Conservation (phyloP, 2,113 vertebrate genomes). For the Istiophorus platypterus region DNA sequence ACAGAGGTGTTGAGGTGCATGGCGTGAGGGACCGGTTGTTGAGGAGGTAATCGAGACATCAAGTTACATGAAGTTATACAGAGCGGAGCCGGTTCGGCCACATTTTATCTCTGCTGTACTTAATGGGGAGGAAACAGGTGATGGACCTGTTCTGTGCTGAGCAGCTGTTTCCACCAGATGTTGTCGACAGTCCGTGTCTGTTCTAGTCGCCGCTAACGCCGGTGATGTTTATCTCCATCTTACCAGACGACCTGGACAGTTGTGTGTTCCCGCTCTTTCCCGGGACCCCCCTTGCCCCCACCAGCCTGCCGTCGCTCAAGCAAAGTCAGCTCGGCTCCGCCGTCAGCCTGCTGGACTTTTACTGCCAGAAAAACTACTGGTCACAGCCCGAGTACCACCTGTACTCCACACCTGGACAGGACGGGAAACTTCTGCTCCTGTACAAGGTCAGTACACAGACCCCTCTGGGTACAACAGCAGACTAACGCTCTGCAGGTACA, state of each 20-base stretch:
- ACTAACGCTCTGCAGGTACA: too few species aligned
- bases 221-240: neutral
- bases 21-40: too few species aligned
- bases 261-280: constrained; percentile 87
- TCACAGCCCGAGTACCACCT: constrained; percentile 91
- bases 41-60: too few species aligned
- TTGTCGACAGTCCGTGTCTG: too few species aligned
- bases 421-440: constrained; percentile 60
- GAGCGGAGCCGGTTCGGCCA: too few species aligned
- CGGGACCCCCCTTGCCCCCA: constrained; percentile 87
- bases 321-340: constrained; percentile 90
- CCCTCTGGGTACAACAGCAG: neutral
- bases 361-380: constrained; percentile 92
- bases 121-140: too few species aligned
- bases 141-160: too few species aligned
- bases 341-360: constrained; percentile 91
- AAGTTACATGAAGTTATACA: too few species aligned
- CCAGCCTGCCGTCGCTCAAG: constrained; percentile 90
- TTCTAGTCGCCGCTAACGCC: too few species aligned
- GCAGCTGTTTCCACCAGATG: too few species aligned
- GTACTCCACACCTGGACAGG: constrained; percentile 87
- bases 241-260: constrained; percentile 81
- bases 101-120: neutral
- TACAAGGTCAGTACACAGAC: constrained; percentile 63
- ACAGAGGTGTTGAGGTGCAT: too few species aligned